phyloP scores from a whole-genome alignment of 2,888 invertebrate species.

The Sclerodermus sp. region DNA sequence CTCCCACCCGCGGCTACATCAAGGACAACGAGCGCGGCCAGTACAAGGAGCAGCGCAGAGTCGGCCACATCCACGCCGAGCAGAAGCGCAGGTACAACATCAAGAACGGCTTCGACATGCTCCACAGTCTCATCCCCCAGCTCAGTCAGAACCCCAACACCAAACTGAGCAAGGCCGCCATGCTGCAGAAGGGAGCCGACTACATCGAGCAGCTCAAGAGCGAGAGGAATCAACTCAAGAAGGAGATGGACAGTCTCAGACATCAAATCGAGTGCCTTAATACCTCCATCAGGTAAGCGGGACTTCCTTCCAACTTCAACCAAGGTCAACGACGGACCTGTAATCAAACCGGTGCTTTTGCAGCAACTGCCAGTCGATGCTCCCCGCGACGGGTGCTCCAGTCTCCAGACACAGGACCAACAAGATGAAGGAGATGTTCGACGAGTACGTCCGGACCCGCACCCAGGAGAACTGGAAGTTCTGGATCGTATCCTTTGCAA shows the following conservation, averaged over 20 bases:
- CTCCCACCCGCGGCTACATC: constrained; percentile 61
- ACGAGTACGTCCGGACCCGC: constrained; percentile 82
- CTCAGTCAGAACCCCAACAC: constrained; percentile 86
- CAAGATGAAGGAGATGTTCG: constrained; percentile 91
- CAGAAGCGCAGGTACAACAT: constrained; percentile 94
- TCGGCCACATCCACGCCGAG: constrained; percentile 92
- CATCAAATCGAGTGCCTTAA: constrained; percentile 90
- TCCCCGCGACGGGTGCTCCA: constrained; percentile 95
- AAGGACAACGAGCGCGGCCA: constrained; percentile 61
- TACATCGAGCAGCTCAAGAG: constrained; percentile 86
- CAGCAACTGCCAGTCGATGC: constrained; percentile 89
- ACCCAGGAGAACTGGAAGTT: constrained; percentile 96
- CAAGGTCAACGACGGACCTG: no score
- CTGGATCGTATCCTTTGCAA: constrained; percentile 89
- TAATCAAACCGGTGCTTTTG: constrained; percentile 12
- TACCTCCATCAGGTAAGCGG: constrained; percentile 82
- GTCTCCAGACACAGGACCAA: constrained; percentile 87
- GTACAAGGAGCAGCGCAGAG: constrained; percentile 72
- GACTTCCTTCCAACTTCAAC: no score
- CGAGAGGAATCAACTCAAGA: constrained; percentile 83
- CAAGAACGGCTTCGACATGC: constrained; percentile 93
- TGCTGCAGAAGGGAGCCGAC: constrained; percentile 95
- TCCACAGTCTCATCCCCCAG: constrained; percentile 90
- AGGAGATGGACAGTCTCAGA: constrained; percentile 84
- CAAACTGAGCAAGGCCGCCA: constrained; percentile 94